A percentile compares a stretch with the other conserved stretches of the same genome.
Evolutionary conservation across 1,140 invertebrate genomes (phyloP).

Genomic region (Lerema accius): DNA sequence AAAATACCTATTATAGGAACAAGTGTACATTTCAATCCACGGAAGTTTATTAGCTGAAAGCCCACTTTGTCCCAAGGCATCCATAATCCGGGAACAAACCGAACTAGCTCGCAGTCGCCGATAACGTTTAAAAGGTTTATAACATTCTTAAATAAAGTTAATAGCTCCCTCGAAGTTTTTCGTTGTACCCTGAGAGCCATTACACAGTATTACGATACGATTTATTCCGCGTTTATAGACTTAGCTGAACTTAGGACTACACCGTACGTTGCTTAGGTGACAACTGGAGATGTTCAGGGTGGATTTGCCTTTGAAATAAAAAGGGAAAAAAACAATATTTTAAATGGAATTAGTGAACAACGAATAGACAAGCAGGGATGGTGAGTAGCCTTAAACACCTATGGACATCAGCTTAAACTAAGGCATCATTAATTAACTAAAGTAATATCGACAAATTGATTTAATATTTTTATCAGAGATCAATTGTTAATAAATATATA

Average conservation of each 20-base stretch:
- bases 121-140: conserved; percentile 49
- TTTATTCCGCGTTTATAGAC: conserved; percentile 73
- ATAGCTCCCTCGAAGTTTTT: conserved; percentile 68
- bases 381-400: too few relatives aligned
- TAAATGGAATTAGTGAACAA: too few relatives aligned
- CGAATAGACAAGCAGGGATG: too few relatives aligned
- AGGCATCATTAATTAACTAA: too few relatives aligned
- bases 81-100: conserved; percentile 50
- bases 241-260: conserved; percentile 56
- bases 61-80: conserved; percentile 41
- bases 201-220: conserved; percentile 67
- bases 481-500: too few relatives aligned
- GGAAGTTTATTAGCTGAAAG: conserved; percentile 16
- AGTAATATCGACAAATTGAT: too few relatives aligned
- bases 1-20: not conserved
- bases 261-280: conserved; percentile 54
- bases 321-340: too few relatives aligned
- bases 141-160: conserved; percentile 15
- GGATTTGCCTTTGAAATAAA: too few relatives aligned
- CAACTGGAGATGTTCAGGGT: conserved; percentile 56
- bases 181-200: conserved; percentile 67
- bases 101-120: conserved; percentile 51
- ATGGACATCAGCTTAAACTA: too few relatives aligned
- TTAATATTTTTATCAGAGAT: too few relatives aligned
- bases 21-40: not conserved